These are phyloP conservation scores for Drosophila busckii DNA, from an alignment of 1,140 invertebrate genomes.

Conservation along the genomic window DNA sequence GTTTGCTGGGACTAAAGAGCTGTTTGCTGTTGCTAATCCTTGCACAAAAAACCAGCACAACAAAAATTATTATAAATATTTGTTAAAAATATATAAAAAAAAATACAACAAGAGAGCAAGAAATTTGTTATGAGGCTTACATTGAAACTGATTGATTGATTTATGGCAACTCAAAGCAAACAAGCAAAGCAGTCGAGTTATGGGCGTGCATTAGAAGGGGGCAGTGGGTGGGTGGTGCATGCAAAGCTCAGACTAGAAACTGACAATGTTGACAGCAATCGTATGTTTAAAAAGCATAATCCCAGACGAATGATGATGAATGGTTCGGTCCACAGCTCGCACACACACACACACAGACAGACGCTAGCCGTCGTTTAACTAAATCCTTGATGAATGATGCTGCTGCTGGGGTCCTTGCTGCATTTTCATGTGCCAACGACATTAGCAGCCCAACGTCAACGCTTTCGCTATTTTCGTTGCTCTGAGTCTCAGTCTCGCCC, in stretches of 20 bases:
- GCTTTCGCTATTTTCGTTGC: conserved; percentile 7
- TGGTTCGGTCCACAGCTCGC: conserved; percentile 36
- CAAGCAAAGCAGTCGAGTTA: conserved; percentile 33
- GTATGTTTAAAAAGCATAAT: conserved; percentile 77
- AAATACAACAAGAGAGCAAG: too few species aligned
- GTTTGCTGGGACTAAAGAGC: conserved; percentile 30
- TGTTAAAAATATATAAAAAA: conserved; percentile 60
- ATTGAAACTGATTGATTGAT: conserved; percentile 49
- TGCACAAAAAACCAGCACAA: conserved; percentile 40
- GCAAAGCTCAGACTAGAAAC: conserved; percentile 50
- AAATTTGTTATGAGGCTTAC: not conserved
- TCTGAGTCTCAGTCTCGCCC: conserved; percentile 32
- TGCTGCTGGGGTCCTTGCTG: conserved; percentile 16
- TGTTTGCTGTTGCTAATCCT: conserved; percentile 60
- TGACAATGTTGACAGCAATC: conserved; percentile 75
- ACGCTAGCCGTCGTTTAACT: conserved; percentile 72
- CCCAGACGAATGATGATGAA: conserved; percentile 76
- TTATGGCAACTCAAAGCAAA: conserved; percentile 59
- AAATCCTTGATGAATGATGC: conserved; percentile 75
- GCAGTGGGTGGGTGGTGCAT: conserved; percentile 19
- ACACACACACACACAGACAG: conserved; percentile 22
- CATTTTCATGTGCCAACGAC: conserved; percentile 65
- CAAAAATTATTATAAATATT: conserved; percentile 73
- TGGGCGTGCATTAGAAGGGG: conserved; percentile 1
- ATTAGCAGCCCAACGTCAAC: conserved; percentile 43